Evolutionary conservation across 1,140 invertebrate genomes (phyloP), one percentile per base, ranked within the genome.

Genomic region (Platyscapa corneri): DNA sequence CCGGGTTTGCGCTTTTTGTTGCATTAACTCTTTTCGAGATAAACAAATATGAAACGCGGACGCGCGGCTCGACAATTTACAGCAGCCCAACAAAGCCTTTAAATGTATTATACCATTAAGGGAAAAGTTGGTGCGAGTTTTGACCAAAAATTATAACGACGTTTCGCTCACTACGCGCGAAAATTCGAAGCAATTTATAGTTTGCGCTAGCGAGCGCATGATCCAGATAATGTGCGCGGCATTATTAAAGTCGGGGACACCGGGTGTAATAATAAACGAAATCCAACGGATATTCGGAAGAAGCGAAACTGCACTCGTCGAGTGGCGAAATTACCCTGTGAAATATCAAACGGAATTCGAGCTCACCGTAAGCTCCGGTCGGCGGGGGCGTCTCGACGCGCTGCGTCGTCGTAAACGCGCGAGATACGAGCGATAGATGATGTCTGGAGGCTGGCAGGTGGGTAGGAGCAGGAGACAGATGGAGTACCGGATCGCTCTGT

Each of bases 401-500:
- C 6, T 3, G 14, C 32, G 32, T 34, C 37, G 14, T 46, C 32
- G 76, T 74, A 70, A 79, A 79, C 65, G 76, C 56, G 42, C 32
- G 76, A 16, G 27, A 84, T 53, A 49, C 39, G 39, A 46, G 39
- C 42, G 75, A 65, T 34, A 39, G 83, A 79, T 74, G 65, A 56
- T 27, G 30, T 32, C 56, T 46, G 49, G 49, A 53, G 46, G 34
- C 8, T 27, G 18, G 12, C 0, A 79, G 60, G n/a, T 39, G 16
- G 49, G 20, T 16, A 34, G 39, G 75, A 67, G 84, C 32, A 49
- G 23, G 75, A 60, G 49, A 32, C 0, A 37, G 53, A 18, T 30
- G 8, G 83, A 77, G 56, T 20, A 27, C 14, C 20, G 74, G 60
- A 74, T 84, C 77, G 77, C n/a, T 37, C 67, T 60, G 83, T 64